Evolutionary conservation across 2,797 vertebrate genomes (phyloP), one percentile per base, ranked within the genome.

Genomic region (Melanotaenia boesemani): DNA sequence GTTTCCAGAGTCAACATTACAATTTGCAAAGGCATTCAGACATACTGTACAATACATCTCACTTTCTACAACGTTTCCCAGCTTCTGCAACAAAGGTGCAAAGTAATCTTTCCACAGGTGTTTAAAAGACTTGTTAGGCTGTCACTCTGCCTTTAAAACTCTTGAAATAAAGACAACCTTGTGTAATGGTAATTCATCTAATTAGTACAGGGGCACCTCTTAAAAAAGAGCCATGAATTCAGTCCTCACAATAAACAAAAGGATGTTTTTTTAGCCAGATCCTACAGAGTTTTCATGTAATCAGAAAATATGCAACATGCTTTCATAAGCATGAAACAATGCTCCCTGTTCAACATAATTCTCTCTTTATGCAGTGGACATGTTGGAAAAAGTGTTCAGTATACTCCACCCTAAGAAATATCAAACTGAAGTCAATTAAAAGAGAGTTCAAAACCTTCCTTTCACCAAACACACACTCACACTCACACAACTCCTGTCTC

Each of bases 1-100:
- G 72, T 70, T 90, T 92, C 91, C 92, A 94, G 82, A 91, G 87
- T 93, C 88, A 94, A 94, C 93, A 94, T 89, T 83, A 89, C 85
- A 83, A 88, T 92, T 83, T 93, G 91, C 86, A 89, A 90, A 92
- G 86, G 88, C 79, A 90, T 88, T 92, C 81, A 80, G 67, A 85
- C 70, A 76, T 79, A 71, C 76, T 70, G 46, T 78, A 74, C 41
- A 81, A 76, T 68, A 64, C 68, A 78, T 72, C 72, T 85, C 63
- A 79, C 69, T 84, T 81, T 76, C 56, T 73, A 32, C 63, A 52
- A 52, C 22, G 76, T 88, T 83, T 88, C 72, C 89, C 67, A 79
- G 73, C 58, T 64, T 77, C 52, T 83, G 86, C 41, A 83, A 66
- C 44, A 83, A 66, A 32, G 39, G 18, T 63, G 73, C 66, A 85